Base-by-base conservation (phyloP, 35 echinoderm and acorn worm species). In the Ophiothrix spiculata region DNA sequence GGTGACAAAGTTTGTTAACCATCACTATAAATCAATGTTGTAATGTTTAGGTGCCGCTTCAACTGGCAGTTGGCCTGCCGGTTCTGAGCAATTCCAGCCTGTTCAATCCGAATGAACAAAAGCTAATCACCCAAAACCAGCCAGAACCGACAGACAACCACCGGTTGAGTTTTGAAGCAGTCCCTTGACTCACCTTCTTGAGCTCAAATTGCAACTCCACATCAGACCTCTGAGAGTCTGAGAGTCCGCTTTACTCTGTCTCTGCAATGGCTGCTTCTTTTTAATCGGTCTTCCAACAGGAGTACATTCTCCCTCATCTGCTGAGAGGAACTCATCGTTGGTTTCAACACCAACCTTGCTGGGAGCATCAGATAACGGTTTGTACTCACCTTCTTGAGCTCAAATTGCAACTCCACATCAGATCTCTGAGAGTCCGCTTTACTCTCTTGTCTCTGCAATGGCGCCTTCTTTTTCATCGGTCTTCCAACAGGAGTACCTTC, bases 151-250 rank as follows among this genome's bases (percentile, higher is more conserved):
- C n/a, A n/a, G n/a, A n/a, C n/a, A n/a, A n/a, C n/a, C n/a, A n/a
- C n/a, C n/a, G n/a, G n/a, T n/a, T n/a, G n/a, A n/a, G n/a, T n/a
- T n/a, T n/a, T n/a, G n/a, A n/a, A n/a, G n/a, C n/a, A 60, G 56
- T n/a, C 56, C n/a, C 13, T 60, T 15, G n/a, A 15, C 87, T 93
- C 33, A 95, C 93, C 89, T 88, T 88, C 77, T 91, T 91, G 17
- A 95, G 81, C 77, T 95, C 93, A 95, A 95, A 95, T 25, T 91
- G 86, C 37, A 95, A 81, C 89, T 95, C 89, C 13, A 95, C 74
- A 75, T 88, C 86, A 32, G 93, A 83, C 49, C 93, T 84, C 39
- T 86, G 63, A 34, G 56, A 35, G 33, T n/a, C n/a, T n/a, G n/a
- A n/a, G 85, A 86, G 34, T 60, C 84, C 12, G 60, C 49, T 23